Evolutionary conservation across 2,888 invertebrate species (phyloP).

Genomic region (Ctena decussata): DNA sequence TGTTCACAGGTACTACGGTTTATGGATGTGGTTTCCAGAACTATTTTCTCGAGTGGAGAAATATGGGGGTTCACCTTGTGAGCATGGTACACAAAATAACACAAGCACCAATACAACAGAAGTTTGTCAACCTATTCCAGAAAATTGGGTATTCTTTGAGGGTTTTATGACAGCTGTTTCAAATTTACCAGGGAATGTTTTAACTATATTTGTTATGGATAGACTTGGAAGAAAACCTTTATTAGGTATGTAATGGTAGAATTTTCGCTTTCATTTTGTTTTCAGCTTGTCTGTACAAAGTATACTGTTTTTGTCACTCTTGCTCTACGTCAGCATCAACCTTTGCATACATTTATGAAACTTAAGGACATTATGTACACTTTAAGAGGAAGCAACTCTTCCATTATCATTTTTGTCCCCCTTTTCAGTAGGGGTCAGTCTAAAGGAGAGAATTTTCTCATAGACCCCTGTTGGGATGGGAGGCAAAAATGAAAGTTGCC

Average conservation of each 20-base stretch:
- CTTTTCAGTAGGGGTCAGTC: too few relatives aligned
- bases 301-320: too few relatives aligned
- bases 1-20: constrained; percentile 93
- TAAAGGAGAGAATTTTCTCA: too few relatives aligned
- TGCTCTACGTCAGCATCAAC: too few relatives aligned
- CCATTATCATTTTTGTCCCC: too few relatives aligned
- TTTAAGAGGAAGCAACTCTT: too few relatives aligned
- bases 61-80: constrained; percentile 83
- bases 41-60: constrained; percentile 92
- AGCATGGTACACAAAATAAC: constrained; percentile 43
- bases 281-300: too few relatives aligned
- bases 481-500: too few relatives aligned
- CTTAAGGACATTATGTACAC: too few relatives aligned
- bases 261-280: too few relatives aligned
- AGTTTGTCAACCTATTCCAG: constrained; percentile 54
- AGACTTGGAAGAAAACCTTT: constrained; percentile 83
- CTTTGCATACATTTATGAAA: too few relatives aligned
- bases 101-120: constrained; percentile 34
- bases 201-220: constrained; percentile 85
- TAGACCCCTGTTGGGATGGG: too few relatives aligned
- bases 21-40: constrained; percentile 99
- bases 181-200: constrained; percentile 86
- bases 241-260: constrained; percentile 80
- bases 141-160: constrained; percentile 81
- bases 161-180: constrained; percentile 85